Evolutionary conservation across 2,888 invertebrate species (phyloP), one percentile per base, ranked within the genome.

Genomic region (Aleiodes testaceus): DNA sequence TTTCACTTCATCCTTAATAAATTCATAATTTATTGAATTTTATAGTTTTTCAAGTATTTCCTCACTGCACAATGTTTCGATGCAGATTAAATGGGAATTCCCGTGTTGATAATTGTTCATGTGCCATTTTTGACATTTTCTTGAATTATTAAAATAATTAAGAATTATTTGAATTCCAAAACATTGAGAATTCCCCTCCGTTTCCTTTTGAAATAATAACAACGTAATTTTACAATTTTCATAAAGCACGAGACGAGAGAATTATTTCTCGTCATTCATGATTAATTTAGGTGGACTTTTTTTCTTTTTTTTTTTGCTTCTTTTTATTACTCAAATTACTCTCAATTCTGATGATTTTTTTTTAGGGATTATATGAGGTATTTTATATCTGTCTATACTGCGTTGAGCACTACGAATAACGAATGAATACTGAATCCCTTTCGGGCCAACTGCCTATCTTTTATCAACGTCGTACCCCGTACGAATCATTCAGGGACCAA

Each of bases 381-480:
- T 55, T n/a, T 30, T 30, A 5, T 22, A 14, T 63, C 26, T 47
- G n/a, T 3, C 47, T 47, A 67, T 64, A 22, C 49, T 69, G 72
- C 68, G 73, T 42, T 75, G 80, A 78, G 79, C 82, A 77, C 82
- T 76, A 80, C 82, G 79, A 73, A 79, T 77, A 80, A 75, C 81
- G 80, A 81, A 77, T 76, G 78, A 79, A 73, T 78, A 87, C 87
- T 87, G 86, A 78, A 79, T 79, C 79, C 78, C 81, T 79, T 81
- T 81, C 80, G 81, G 63, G 80, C 79, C 79, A 83, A 49, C 64
- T 81, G 79, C 84, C 86, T 84, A 87, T 86, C 87, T 87, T 86
- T 87, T 87, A 87, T 86, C 86, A 86, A 84, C 84, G 80, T 50
- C 50, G 66, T 66, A 65, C 55, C 65, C 59, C 52, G 44, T 64